Evolutionary conservation across 2,113 vertebrate species (phyloP), one percentile per base, ranked within the genome.

Genomic region (Paramormyrops kingsleyae): DNA sequence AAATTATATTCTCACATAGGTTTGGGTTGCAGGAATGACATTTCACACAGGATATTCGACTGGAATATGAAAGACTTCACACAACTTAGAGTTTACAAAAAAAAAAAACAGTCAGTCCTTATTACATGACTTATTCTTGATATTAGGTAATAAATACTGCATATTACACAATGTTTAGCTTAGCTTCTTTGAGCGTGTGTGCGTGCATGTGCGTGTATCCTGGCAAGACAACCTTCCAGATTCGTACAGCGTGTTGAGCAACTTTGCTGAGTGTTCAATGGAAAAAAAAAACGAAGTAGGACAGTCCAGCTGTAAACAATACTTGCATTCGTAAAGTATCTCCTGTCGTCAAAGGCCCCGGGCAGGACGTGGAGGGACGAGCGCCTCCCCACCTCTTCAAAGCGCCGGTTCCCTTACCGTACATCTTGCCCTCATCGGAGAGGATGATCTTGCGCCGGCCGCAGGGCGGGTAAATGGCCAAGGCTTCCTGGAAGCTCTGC

Each of bases 401-500:
- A 13, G 46, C 0, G 31, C 6, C 10, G 5, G 85, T 50, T 87
- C 27, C 24, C 85, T 87, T 50, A 99, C 98, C 98, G 88, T 99
- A 99, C 98, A 99, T 99, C 97, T 99, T 99, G 92, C 98, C 98
- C 94, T 99, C 98, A 0, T 99, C 98, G 1, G 98, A 99, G 80
- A 99, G 97, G 94, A 99, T 99, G 95, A 99, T 99, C 94, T 99
- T 99, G 94, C 98, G 96, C 88, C 98, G 96, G 92, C 98, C 98
- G 0, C 98, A 99, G 89, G 98, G 98, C 0, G 98, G 98, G 93
- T 99, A 99, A 92, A 99, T 99, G 87, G 98, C 98, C 95, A 99
- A 94, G 42, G 98, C 98, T 95, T 99, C 98, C 94, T 99, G 98
- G 95, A 99, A 99, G 95, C 98, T 99, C 96, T 99, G 98, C 92